These are phyloP conservation scores for Drosophila dives DNA, from an alignment of 2,888 invertebrate species.

Conservation along the genomic window DNA sequence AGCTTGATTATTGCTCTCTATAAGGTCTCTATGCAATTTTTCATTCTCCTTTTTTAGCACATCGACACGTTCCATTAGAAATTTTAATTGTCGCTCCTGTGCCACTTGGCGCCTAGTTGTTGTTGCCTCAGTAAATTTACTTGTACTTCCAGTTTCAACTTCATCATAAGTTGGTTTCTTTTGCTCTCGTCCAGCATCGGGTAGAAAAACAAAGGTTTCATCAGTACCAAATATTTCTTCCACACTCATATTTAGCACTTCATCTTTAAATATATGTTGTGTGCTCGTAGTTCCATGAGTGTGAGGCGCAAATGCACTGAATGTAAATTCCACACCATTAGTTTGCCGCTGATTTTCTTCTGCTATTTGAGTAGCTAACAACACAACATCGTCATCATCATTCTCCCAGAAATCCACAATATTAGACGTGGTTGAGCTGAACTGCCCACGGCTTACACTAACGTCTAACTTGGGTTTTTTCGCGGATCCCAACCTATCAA, in stretches of 20 bases:
- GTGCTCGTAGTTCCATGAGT: constrained; percentile 76
- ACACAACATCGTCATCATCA: constrained; percentile 83
- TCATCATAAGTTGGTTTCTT: constrained; percentile 5
- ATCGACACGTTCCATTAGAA: constrained; percentile 82
- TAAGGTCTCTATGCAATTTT: constrained; percentile 74
- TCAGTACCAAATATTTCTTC: constrained; percentile 59
- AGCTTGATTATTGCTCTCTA: constrained; percentile 71
- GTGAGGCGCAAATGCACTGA: constrained; percentile 74
- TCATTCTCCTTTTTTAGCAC: constrained; percentile 78
- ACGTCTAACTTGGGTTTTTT: constrained; percentile 82
- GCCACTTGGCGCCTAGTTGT: constrained; percentile 73
- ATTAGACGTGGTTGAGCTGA: constrained; percentile 17
- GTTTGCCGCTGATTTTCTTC: constrained; percentile 63
- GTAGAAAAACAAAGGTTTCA: constrained; percentile 43
- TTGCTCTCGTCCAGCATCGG: constrained; percentile 5
- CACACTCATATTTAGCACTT: constrained; percentile 23
- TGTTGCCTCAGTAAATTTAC: constrained; percentile 35
- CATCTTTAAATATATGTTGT: constrained; percentile 56
- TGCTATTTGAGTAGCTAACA: constrained; percentile 82
- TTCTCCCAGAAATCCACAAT: constrained; percentile 80
- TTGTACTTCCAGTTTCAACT: background rate
- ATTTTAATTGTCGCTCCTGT: constrained; percentile 81
- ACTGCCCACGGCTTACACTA: constrained; percentile 60
- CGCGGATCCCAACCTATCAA: constrained; percentile 75
- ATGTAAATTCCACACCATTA: constrained; percentile 63